Evolutionary conservation across 2,797 vertebrate genomes (phyloP).

Genomic region (Lates japonicus): DNA sequence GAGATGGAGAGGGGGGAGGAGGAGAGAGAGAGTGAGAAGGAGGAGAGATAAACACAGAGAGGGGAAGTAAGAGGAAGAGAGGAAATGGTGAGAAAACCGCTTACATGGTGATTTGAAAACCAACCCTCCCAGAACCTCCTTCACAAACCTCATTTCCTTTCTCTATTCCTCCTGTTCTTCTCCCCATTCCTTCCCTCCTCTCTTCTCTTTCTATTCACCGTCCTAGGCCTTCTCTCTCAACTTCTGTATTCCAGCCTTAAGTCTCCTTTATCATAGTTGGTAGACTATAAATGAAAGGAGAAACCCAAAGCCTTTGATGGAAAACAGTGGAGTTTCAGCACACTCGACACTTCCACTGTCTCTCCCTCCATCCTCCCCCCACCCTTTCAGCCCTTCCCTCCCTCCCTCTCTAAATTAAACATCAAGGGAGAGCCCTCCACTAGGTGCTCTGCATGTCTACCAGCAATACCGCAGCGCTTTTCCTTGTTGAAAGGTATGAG

Average conservation of each 20-base stretch:
- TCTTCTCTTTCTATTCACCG: constrained; percentile 2
- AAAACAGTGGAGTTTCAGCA: constrained; percentile 69
- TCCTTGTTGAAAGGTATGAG: constrained; percentile 73
- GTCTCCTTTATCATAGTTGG: constrained; percentile 56
- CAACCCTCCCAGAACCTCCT: constrained; percentile 30
- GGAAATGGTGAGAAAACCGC: constrained; percentile 39
- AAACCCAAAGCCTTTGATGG: constrained; percentile 74
- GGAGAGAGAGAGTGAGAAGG: not conserved
- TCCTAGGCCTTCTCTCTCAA: constrained; percentile 15
- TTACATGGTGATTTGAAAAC: too few species aligned
- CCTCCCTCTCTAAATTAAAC: constrained; percentile 71
- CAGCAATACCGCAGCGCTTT: constrained; percentile 54
- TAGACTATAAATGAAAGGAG: constrained; percentile 71
- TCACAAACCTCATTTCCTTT: constrained; percentile 25
- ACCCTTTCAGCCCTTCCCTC: constrained; percentile 19
- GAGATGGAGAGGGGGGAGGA: constrained; percentile 28
- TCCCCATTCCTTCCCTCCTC: not conserved
- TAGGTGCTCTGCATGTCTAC: constrained; percentile 68
- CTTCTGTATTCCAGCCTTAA: constrained; percentile 14
- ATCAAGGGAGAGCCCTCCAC: constrained; percentile 75
- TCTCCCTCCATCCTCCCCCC: constrained; percentile 26
- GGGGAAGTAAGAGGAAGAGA: constrained; percentile 24
- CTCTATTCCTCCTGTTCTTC: not conserved
- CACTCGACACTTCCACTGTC: constrained; percentile 60
- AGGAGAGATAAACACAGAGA: constrained; percentile 14